Percentiles rank a stretch among this genome's conserved stretches.
Conservation (phyloP, 2,888 invertebrate species). For the Epirrhoe tristata region DNA sequence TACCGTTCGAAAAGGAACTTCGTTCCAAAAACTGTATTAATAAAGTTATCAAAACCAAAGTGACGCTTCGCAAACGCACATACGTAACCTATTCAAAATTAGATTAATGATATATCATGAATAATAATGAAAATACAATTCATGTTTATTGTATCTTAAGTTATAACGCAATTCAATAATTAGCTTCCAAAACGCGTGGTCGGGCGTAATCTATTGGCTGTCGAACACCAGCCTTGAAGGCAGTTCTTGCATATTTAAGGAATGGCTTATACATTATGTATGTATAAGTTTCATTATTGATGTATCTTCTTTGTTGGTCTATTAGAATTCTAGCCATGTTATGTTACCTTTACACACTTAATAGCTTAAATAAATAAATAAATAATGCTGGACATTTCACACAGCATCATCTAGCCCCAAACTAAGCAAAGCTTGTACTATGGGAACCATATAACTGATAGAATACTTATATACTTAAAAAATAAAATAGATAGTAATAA, state of each 20-base stretch:
- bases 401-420: too few species aligned
- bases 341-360: background rate
- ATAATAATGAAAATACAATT: constrained; percentile 37
- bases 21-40: too few species aligned
- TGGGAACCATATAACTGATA: too few species aligned
- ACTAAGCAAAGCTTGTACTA: too few species aligned
- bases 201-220: constrained; percentile 40
- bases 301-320: background rate
- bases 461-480: background rate
- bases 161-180: constrained; percentile 31
- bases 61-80: too few species aligned
- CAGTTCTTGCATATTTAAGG: background rate
- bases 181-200: constrained; percentile 41
- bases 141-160: constrained; percentile 6
- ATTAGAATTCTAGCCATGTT: background rate
- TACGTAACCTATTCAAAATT: too few species aligned
- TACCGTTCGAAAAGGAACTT: too few species aligned
- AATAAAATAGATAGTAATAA: background rate
- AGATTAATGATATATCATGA: constrained; percentile 22
- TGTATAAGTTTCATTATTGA: constrained; percentile 5
- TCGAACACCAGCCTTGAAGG: constrained; percentile 42
- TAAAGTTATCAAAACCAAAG: too few species aligned
- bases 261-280: too few species aligned
- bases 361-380: background rate
- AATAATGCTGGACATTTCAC: too few species aligned